phyloP scores from a whole-genome alignment of 2,888 invertebrate genomes.

The Boloria selene region DNA sequence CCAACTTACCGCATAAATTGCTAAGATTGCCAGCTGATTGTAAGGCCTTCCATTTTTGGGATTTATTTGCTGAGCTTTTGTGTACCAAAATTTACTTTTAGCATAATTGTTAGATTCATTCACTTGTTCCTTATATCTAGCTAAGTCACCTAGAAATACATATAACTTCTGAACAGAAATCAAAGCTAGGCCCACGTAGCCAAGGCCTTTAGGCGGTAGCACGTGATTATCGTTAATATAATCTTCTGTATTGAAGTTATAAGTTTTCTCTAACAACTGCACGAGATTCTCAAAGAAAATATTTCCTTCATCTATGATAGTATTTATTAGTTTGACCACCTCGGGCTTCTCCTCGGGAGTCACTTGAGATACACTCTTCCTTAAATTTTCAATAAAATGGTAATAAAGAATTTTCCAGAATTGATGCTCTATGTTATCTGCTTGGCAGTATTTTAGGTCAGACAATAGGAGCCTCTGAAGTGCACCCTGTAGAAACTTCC shows the following conservation, averaged over 20 bases:
- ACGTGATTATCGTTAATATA: slow-evolving; percentile 83
- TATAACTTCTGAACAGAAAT: slow-evolving; percentile 93
- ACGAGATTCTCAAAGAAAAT: slow-evolving; percentile 90
- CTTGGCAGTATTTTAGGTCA: slow-evolving; percentile 93
- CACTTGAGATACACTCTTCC: slow-evolving; percentile 85
- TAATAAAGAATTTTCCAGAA: slow-evolving; percentile 96
- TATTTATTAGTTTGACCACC: slow-evolving; percentile 84
- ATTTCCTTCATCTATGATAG: slow-evolving; percentile 90
- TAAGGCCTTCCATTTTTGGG: slow-evolving; percentile 98
- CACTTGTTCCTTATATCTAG: slow-evolving; percentile 93
- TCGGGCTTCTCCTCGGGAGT: slow-evolving; percentile 84
- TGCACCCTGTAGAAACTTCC: slow-evolving; percentile 85
- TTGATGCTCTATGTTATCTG: slow-evolving; percentile 93
- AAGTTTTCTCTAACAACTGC: slow-evolving; percentile 87
- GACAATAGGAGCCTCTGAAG: slow-evolving; percentile 86
- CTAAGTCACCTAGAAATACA: slow-evolving; percentile 95
- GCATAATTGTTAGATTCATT: slow-evolving; percentile 91
- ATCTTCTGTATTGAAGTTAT: slow-evolving; percentile 87
- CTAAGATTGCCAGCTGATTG: slow-evolving; percentile 95
- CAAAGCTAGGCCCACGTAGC: slow-evolving; percentile 88
- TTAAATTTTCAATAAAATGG: slow-evolving; percentile 91
- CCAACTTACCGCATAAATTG: slow-evolving; percentile 88
- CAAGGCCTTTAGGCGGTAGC: slow-evolving; percentile 84
- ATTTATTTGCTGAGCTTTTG: slow-evolving; percentile 95
- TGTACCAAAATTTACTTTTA: slow-evolving; percentile 89